Evolutionary conservation across 1,140 invertebrate species (phyloP), one percentile per base, ranked within the genome.

Genomic region (roundworm (Caenorhabditis elegans)): DNA sequence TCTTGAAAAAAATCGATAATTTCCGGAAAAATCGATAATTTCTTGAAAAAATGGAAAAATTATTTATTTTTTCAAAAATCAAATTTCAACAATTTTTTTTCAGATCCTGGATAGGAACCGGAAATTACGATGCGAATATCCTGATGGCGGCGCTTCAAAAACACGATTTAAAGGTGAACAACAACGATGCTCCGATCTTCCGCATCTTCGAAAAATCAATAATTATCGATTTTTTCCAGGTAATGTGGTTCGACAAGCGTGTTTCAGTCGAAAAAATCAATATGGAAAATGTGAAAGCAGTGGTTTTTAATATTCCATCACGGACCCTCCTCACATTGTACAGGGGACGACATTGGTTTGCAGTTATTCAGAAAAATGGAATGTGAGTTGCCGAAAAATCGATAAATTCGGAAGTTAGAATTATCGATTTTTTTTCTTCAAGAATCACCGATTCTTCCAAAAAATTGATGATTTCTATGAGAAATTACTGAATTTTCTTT

Each of bases 41-140:
- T n/a, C n/a, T n/a, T n/a, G n/a, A n/a, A n/a, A n/a, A n/a, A n/a
- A n/a, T n/a, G n/a, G n/a, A n/a, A n/a, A n/a, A n/a, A n/a, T n/a
- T n/a, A n/a, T n/a, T n/a, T n/a, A n/a, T n/a, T n/a, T n/a, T n/a
- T n/a, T n/a, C n/a, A n/a, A n/a, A n/a, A n/a, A n/a, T n/a, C n/a
- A n/a, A n/a, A n/a, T n/a, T n/a, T 48, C 46, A n/a, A 6, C n/a
- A 6, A 10, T 17, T 48, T 48, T 48, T 22, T 70, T 39, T 70
- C 60, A 70, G 60, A 39, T 70, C 60, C n/a, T 70, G 60, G 60
- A 70, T 70, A 4, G 60, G 60, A 6, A 70, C 60, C 17, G 60
- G 60, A 17, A 70, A 70, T 34, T 70, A 70, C n/a, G 60, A 70
- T n/a, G 34, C n/a, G 1, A 70, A 70, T 28, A 70, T 70, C 28